Percentiles rank a stretch among this genome's conserved stretches.
Conservation (phyloP, 1,140 invertebrate species). For the Pseudoatta argentina region DNA sequence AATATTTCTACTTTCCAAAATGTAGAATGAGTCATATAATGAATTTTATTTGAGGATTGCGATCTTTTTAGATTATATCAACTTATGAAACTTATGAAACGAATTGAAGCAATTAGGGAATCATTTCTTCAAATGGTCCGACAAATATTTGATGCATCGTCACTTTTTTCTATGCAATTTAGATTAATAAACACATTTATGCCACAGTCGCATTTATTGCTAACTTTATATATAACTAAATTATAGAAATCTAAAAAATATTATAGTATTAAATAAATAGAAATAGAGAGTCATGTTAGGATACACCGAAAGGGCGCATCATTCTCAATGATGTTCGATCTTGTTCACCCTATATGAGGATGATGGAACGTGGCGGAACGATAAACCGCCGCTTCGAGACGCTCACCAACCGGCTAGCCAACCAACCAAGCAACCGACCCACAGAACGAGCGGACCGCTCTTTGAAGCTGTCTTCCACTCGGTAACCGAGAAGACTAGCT, state of each 20-base stretch:
- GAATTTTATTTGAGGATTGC: neutral
- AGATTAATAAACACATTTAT: neutral
- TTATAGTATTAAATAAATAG: neutral
- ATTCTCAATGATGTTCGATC: slow-evolving; percentile 5
- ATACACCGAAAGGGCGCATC: neutral
- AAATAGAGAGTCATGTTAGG: neutral
- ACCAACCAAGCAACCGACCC: slow-evolving; percentile 19
- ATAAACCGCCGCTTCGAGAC: slow-evolving; percentile 20
- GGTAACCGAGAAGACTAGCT: slow-evolving; percentile 53
- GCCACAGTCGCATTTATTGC: neutral
- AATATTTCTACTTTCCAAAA: neutral
- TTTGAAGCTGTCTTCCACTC: slow-evolving; percentile 62
- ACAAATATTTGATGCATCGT: neutral
- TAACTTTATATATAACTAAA: neutral
- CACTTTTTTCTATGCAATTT: neutral
- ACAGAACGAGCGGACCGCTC: slow-evolving; percentile 40
- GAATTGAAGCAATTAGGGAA: neutral
- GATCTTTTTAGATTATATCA: slow-evolving; percentile 1
- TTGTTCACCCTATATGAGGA: neutral
- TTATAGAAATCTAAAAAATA: neutral
- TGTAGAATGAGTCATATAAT: neutral
- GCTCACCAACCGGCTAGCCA: slow-evolving; percentile 10
- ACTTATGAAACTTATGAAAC: neutral
- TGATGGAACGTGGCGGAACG: slow-evolving; percentile 42
- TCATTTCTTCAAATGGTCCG: neutral